Conservation (phyloP, 2,888 invertebrate species). For the Agriopis leucophaearia region DNA sequence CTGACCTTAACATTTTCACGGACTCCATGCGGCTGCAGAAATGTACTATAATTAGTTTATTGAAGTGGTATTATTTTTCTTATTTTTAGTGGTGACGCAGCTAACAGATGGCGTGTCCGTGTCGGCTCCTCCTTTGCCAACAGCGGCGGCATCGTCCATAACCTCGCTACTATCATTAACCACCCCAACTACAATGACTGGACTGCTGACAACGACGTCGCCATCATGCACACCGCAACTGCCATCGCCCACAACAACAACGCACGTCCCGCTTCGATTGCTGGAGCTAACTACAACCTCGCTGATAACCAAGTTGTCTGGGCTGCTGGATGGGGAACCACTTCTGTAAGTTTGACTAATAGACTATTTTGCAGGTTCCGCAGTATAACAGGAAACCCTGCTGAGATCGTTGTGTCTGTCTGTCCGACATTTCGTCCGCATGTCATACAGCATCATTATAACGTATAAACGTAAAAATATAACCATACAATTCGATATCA, state of each 20-base stretch:
- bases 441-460: too few species aligned
- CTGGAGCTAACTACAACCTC: slow-evolving; percentile 57
- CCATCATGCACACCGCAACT: slow-evolving; percentile 57
- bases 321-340: too few species aligned
- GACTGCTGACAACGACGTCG: slow-evolving; percentile 62
- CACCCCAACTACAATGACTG: slow-evolving; percentile 62
- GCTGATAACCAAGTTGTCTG: slow-evolving; percentile 49
- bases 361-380: too few species aligned
- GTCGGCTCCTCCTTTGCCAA: slow-evolving; percentile 57
- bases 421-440: too few species aligned
- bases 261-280: slow-evolving; percentile 54
- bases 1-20: too few species aligned
- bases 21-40: too few species aligned
- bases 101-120: slow-evolving; percentile 53
- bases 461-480: too few species aligned
- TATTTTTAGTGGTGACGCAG: slow-evolving; percentile 47
- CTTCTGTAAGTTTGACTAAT: slow-evolving; percentile 50
- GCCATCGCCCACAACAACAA: slow-evolving; percentile 51
- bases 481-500: too few species aligned
- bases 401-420: too few species aligned
- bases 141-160: slow-evolving; percentile 58
- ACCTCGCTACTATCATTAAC: slow-evolving; percentile 43
- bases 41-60: too few species aligned
- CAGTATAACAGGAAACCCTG: too few species aligned
- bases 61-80: neutral